phyloP scores from a whole-genome alignment of 2,113 vertebrate genomes.

The Cinclus cinclus region DNA sequence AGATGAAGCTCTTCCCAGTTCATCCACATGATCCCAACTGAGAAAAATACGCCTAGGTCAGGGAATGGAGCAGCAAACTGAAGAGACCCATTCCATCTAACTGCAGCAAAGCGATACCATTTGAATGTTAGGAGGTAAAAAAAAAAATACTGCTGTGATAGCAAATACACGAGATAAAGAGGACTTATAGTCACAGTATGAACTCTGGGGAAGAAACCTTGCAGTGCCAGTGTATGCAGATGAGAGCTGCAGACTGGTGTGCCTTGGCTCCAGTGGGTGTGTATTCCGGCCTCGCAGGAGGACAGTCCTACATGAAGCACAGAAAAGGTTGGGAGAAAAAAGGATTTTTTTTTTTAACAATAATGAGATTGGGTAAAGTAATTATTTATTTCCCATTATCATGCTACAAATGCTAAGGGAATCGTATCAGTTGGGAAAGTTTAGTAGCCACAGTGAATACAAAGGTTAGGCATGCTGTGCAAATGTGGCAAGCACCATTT shows the following conservation, averaged over 20 bases:
- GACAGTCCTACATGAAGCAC: background rate
- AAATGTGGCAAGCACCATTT: background rate
- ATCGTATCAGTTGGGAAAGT: background rate
- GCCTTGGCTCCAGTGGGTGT: rapidly evolving
- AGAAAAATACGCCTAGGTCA: background rate
- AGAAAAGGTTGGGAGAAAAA: background rate
- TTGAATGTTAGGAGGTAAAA: background rate
- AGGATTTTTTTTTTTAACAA: background rate
- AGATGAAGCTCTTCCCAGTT: background rate
- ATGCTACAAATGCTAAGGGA: background rate
- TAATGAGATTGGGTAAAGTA: background rate
- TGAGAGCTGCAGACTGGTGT: background rate
- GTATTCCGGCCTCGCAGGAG: background rate
- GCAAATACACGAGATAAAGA: background rate
- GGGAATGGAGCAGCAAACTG: background rate
- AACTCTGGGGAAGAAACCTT: background rate
- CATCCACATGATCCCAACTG: background rate
- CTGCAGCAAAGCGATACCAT: background rate
- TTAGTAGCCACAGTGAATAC: background rate
- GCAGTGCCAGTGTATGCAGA: background rate
- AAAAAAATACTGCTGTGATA: background rate
- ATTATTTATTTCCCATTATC: background rate
- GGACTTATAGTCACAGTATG: background rate
- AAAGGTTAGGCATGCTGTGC: background rate
- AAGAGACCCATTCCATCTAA: background rate